Conservation (phyloP, 2,888 invertebrate genomes). For the Polydrusus tereticollis region DNA sequence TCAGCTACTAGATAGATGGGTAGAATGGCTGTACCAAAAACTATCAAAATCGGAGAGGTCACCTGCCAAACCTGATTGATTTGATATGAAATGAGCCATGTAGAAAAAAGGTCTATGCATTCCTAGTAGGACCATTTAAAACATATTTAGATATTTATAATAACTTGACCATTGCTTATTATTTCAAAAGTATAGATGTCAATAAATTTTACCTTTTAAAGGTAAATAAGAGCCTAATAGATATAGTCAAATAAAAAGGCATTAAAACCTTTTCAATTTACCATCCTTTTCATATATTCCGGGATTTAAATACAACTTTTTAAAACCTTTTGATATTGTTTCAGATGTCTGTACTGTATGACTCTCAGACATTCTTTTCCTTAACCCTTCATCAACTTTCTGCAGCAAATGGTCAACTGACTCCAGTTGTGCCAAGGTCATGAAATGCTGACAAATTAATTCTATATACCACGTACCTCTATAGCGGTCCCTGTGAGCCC, state of each 20-base stretch:
- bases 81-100: too few relatives aligned
- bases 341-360: slow-evolving; percentile 72
- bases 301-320: slow-evolving; percentile 77
- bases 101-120: too few relatives aligned
- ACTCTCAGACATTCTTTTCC: slow-evolving; percentile 60
- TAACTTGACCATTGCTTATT: neutral
- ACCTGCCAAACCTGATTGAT: too few relatives aligned
- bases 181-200: neutral
- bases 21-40: too few relatives aligned
- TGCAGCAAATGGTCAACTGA: slow-evolving; percentile 76
- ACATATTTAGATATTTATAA: too few relatives aligned
- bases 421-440: slow-evolving; percentile 73
- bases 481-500: slow-evolving; percentile 72
- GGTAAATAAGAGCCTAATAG: neutral
- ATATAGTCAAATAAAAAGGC: neutral
- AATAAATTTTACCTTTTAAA: neutral
- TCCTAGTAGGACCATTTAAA: neutral
- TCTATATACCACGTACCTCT: slow-evolving; percentile 80
- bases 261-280: slow-evolving; percentile 45
- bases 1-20: too few relatives aligned
- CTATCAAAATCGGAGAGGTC: too few relatives aligned
- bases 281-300: slow-evolving; percentile 69
- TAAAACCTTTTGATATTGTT: slow-evolving; percentile 77
- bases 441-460: slow-evolving; percentile 75
- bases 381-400: slow-evolving; percentile 71